Conservation (phyloP, 2,797 vertebrate genomes). For the Brachymystax lenok region DNA sequence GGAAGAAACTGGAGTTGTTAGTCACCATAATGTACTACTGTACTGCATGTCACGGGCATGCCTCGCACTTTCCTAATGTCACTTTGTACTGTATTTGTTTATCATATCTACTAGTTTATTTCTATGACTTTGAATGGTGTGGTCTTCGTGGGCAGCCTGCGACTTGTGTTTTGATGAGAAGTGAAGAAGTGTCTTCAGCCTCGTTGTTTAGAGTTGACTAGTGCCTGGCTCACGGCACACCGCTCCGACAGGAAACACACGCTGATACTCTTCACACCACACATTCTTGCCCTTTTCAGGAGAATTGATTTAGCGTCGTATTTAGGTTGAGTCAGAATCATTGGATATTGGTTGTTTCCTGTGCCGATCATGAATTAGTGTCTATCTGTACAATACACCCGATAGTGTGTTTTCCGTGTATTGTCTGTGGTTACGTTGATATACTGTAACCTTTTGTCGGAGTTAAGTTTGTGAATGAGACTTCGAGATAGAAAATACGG, state of each 20-base stretch:
- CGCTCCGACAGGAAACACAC: not conserved
- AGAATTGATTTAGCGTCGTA: not conserved
- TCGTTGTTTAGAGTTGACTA: not conserved
- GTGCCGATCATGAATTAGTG: constrained; percentile 14
- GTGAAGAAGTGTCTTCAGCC: not conserved
- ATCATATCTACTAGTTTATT: too few relatives aligned
- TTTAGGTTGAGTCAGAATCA: not conserved
- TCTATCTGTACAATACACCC: not conserved
- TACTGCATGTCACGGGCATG: too few relatives aligned
- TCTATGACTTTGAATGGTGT: not conserved
- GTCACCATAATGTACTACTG: too few relatives aligned
- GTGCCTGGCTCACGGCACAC: not conserved
- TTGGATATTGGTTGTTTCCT: not conserved
- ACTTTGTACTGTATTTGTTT: too few relatives aligned
- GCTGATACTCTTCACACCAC: not conserved
- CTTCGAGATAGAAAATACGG: not conserved
- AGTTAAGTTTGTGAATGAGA: not conserved
- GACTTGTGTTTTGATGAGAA: not conserved
- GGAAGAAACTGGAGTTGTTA: not conserved
- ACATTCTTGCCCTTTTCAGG: not conserved
- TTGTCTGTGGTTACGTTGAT: constrained; percentile 6
- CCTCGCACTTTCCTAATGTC: too few relatives aligned
- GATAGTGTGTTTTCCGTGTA: not conserved
- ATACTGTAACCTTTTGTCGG: not conserved
- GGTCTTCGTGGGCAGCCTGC: not conserved